Evolutionary conservation across 1,140 invertebrate genomes (phyloP), one percentile per base, ranked within the genome.

Genomic region (Drosophila gunungcola): DNA sequence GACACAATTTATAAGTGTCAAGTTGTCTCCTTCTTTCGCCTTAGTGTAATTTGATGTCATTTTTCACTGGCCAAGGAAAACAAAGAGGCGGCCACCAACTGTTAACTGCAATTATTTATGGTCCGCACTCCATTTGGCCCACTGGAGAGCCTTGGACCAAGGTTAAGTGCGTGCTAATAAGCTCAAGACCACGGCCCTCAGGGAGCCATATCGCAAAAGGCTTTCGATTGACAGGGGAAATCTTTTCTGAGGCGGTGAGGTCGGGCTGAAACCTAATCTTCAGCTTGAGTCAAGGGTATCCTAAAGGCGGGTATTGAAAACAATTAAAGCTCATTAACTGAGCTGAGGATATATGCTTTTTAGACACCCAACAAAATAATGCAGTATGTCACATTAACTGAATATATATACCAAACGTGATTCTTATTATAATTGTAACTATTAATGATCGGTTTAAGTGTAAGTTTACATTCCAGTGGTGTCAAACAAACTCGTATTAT

Each of bases 1-100:
- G 79, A 83, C 80, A 80, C 76, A 79, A 86, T 86, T 86, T 83
- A 88, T 89, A 83, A 88, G 84, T 83, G 79, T 83, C 83, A 88
- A 83, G 68, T 86, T 83, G 77, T 63, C 55, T 60, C 41, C 16
- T 32, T 25, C 36, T 29, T 21, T 32, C 42, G 39, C 32, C 61
- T 70, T 80, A 63, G 69, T 78, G 77, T 83, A 86, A 86, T 88
- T 86, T 73, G 68, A 79, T 65, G 70, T 79, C 41, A 88, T 86
- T 88, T 86, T 65, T 86, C 83, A 86, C 39, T 67, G 81, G 48
- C 29, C 56, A 16, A 46, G 51, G 10, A 54, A 41, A 61, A 54
- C 29, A 41, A 39, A 34, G 41, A 41, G 53, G 49, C 78, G 32
- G 41, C 45, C 62, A 62, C 75, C 82, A 70, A 86, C 74, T 76